Base-by-base conservation (phyloP, 2,113 vertebrate genomes). In the Gobio gobio region DNA sequence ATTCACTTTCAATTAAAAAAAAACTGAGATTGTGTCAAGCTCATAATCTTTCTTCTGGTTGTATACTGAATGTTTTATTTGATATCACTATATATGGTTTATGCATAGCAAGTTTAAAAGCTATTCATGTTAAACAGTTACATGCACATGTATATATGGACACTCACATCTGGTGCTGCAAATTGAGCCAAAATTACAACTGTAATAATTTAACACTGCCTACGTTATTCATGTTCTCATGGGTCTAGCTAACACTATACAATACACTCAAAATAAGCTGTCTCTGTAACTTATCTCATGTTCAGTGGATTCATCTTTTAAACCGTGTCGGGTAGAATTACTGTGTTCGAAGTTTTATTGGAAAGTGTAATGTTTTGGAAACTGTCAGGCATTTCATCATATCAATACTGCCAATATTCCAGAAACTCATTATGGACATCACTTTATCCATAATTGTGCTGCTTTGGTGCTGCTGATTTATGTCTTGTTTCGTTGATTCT, bases 151-250 rank as follows among this genome's bases (percentile, higher is more conserved):
- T 79, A 6, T 20, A 63, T 43, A 7, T n/a, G 40, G 14, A 79
- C n/a, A 47, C 10, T 63, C 59, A 63, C n/a, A 74, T 74, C 78
- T 26, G 58, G n/a, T 80, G 78, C 78, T 80, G 78, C 58, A 64
- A 18, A 64, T 63, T 80, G 78, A 80, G 78, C 78, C 59, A 63
- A 64, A 29, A 20, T 43, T 26, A 80, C 56, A 61, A 3, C n/a
- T 78, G 5, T 78, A 6, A 47, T 78, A 36, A 77, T 77, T 54
- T 58, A 78, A 61, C 13, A 36, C 36, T 78, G 56, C 63, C 40
- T 43, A 14, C 10, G 76, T 78, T 61, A 45, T 63, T 64, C 59
- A 80, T 64, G 78, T 80, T 64, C 40, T 80, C 40, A 26, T 26
- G 9, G n/a, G n/a, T 61, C 12, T 24, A 10, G 5, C 76, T 43